phyloP scores from a whole-genome alignment of 2,113 vertebrate genomes.

The Setophaga coronata region DNA sequence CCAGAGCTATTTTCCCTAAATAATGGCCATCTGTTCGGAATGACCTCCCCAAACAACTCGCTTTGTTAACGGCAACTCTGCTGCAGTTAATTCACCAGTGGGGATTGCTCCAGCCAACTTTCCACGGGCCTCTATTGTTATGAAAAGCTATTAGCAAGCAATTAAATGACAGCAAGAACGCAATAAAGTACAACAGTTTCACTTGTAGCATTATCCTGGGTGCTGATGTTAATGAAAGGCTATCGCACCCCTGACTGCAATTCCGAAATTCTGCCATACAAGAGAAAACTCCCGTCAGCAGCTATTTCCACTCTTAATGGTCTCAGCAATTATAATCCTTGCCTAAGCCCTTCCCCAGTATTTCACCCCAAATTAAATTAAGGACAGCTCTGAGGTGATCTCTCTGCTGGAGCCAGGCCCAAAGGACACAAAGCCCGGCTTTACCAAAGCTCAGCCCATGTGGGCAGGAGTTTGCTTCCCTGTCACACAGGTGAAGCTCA shows the following conservation, averaged over 20 bases:
- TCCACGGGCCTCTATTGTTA: constrained; percentile 42
- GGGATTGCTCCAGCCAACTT: constrained; percentile 60
- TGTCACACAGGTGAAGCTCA: neutral
- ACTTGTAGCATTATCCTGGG: constrained; percentile 62
- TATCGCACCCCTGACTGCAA: constrained; percentile 48
- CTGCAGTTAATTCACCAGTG: constrained; percentile 4
- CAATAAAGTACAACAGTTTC: constrained; percentile 61
- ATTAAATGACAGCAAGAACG: constrained; percentile 64
- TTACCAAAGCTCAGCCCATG: fast-evolving
- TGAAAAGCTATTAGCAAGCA: constrained; percentile 64
- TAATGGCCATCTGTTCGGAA: constrained; percentile 64
- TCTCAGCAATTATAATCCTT: neutral
- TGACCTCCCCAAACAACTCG: constrained; percentile 45
- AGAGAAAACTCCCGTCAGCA: constrained; percentile 33
- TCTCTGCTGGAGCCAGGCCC: neutral
- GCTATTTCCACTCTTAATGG: constrained; percentile 7
- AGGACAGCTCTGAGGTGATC: neutral
- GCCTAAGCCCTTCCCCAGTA: neutral
- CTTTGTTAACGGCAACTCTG: constrained; percentile 32
- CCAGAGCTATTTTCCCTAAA: constrained; percentile 46
- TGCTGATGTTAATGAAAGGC: constrained; percentile 67
- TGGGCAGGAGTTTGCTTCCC: neutral
- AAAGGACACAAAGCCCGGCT: neutral
- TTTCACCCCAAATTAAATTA: constrained; percentile 15
- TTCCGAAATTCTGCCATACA: constrained; percentile 13